Evolutionary conservation across 1,140 invertebrate species (phyloP), one percentile per base, ranked within the genome.

Genomic region (Rhyacophila brunnea): DNA sequence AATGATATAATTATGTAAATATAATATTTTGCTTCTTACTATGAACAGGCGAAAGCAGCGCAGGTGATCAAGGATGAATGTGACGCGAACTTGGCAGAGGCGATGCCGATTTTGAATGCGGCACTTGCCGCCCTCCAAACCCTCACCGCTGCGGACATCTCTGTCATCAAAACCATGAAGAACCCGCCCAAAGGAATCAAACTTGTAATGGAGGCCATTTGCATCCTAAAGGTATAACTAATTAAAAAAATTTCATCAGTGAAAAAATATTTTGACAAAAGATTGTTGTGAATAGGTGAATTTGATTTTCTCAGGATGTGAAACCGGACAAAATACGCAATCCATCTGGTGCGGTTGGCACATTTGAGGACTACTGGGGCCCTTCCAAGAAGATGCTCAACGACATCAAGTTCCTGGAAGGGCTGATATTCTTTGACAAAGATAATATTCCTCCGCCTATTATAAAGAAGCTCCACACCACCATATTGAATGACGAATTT

Each of bases 131-230:
- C 96, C 2, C 77, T 99, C 0, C 90, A 97, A 67, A 96, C 94
- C 0, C 80, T 99, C 2, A 98, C 95, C 35, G 86, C 88, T 3
- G 81, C 87, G 13, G 96, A 99, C 75, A 96, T 99, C 48, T 91
- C 93, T 20, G 83, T 96, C 40, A 92, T 99, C 3, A 98, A 96
- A 80, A 89, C 94, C 0, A 98, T 99, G 95, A 97, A 97, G 79
- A 95, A 90, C 80, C 97, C 97, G 1, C 96, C 96, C 0, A 86
- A 88, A 68, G 92, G 90, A 54, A 91, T 99, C 4, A 92, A 90
- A 68, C 80, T 99, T 50, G 93, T 98, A 1, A 95, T 98, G 91
- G 96, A 99, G 78, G 93, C 92, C 49, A 86, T 99, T 60, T 98
- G 95, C 69, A 92, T 98, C 65, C 81, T 98, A 60, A 90, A 93